Base-by-base conservation (phyloP, 2,888 invertebrate genomes). In the Drosophila quinaria region DNA sequence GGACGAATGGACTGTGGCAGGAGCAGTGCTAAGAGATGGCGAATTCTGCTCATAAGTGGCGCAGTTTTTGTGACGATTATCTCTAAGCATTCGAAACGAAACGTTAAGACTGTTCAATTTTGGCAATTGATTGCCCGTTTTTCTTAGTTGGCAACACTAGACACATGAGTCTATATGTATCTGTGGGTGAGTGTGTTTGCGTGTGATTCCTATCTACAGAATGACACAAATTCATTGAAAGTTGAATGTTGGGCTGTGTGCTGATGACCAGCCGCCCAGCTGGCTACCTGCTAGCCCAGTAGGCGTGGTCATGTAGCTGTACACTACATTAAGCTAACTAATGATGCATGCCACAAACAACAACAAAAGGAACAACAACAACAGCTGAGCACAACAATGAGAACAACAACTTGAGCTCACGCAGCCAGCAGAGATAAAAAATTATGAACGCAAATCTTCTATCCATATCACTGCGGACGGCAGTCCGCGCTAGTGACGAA, bases 391-490 rank as follows among this genome's bases (percentile, higher is more conserved):
- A 70, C 78, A 77, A 78, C 74, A 78, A 70, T 70, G 65, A 13
- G 13, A 64, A 69, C 71, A 88, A 70, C 70, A 89, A 86, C 68
- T 75, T 64, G 72, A 85, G 49, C 71, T 69, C 80, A 88, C 80
- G 83, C 76, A 82, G 86, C 67, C 49, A 68, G 70, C 64, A 73
- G 67, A 84, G 81, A 89, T 89, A 87, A 77, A 89, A 89, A 84
- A 84, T 89, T 84, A 84, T 89, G 84, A 84, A 89, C 84, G 84
- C 87, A 87, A 83, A 83, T n/a, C n/a, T n/a, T n/a, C n/a, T n/a
- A n/a, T n/a, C n/a, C n/a, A n/a, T n/a, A n/a, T n/a, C n/a, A n/a
- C n/a, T n/a, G n/a, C n/a, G n/a, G n/a, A n/a, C n/a, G n/a, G n/a
- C n/a, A n/a, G n/a, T n/a, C n/a, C n/a, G n/a, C n/a, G n/a, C n/a